Evolutionary conservation across 2,113 vertebrate species (phyloP).

Genomic region (Atrichornis clamosus): DNA sequence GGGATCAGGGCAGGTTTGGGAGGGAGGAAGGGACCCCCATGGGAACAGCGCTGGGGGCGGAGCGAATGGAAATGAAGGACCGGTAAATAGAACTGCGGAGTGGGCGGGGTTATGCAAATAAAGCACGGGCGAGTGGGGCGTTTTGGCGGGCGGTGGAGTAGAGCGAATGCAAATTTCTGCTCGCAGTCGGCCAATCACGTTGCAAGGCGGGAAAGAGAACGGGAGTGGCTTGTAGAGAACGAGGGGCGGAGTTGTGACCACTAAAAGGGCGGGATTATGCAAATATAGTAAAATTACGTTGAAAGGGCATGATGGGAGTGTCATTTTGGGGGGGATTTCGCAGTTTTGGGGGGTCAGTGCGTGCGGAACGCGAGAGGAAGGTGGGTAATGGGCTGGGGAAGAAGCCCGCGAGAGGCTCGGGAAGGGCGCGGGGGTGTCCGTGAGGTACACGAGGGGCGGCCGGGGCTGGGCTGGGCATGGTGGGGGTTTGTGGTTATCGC

Average conservation of each 20-base stretch:
- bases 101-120: not conserved
- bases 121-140: too few species aligned
- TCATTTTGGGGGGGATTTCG: too few species aligned
- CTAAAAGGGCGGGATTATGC: not conserved
- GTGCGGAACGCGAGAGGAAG: too few species aligned
- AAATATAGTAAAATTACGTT: not conserved
- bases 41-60: too few species aligned
- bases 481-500: not conserved
- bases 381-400: too few species aligned
- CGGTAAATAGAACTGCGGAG: too few species aligned
- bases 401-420: not conserved
- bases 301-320: not conserved
- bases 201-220: too few species aligned
- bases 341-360: not conserved
- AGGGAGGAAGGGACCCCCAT: too few species aligned
- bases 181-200: not conserved
- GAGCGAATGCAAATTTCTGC: not conserved
- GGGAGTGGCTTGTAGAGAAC: too few species aligned
- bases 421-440: not conserved
- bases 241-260: rapidly evolving
- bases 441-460: not conserved
- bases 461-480: not conserved
- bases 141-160: not conserved
- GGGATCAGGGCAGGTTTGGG: too few species aligned
- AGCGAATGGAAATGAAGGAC: too few species aligned